Conservation (phyloP, 1,140 invertebrate genomes). For the Drosophila rufa region DNA sequence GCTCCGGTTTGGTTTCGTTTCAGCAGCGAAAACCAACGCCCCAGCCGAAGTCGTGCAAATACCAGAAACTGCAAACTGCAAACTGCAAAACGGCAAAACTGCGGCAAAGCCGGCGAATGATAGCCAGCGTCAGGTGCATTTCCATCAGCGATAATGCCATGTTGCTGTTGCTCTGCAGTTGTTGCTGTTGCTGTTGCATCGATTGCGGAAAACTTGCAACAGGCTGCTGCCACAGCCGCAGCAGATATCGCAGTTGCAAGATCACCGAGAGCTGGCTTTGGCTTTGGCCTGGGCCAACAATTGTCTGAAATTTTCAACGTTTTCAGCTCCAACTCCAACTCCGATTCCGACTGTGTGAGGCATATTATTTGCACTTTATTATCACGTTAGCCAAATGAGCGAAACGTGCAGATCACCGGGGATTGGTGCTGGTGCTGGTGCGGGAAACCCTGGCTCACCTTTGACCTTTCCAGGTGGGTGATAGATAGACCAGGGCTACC, state of each 20-base stretch:
- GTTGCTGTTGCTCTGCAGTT: slow-evolving; percentile 44
- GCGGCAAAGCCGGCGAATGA: slow-evolving; percentile 54
- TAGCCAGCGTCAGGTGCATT: slow-evolving; percentile 85
- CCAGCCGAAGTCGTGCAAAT: slow-evolving; percentile 71
- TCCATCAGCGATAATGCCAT: slow-evolving; percentile 84
- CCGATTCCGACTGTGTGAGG: slow-evolving; percentile 64
- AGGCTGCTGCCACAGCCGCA: slow-evolving; percentile 26
- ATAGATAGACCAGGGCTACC: slow-evolving; percentile 48
- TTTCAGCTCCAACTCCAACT: slow-evolving; percentile 43
- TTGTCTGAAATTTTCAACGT: slow-evolving; percentile 63
- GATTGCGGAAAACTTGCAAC: slow-evolving; percentile 78
- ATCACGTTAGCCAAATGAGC: slow-evolving; percentile 84
- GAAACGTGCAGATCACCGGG: slow-evolving; percentile 74
- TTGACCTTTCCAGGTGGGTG: slow-evolving; percentile 72
- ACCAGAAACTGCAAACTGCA: slow-evolving; percentile 43
- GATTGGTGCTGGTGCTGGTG: slow-evolving; percentile 7
- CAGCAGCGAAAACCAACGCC: slow-evolving; percentile 48
- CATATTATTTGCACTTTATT: slow-evolving; percentile 85
- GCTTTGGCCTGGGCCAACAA: slow-evolving; percentile 48
- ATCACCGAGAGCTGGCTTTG: slow-evolving; percentile 36
- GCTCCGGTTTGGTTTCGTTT: slow-evolving; percentile 29
- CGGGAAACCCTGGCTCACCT: slow-evolving; percentile 47
- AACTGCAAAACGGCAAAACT: slow-evolving; percentile 25
- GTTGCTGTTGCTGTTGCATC: slow-evolving; percentile 53
- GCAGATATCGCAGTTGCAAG: slow-evolving; percentile 57